These are phyloP conservation scores for Larimichthys crocea DNA, from an alignment of 2,113 vertebrate species.

Conservation along the genomic window DNA sequence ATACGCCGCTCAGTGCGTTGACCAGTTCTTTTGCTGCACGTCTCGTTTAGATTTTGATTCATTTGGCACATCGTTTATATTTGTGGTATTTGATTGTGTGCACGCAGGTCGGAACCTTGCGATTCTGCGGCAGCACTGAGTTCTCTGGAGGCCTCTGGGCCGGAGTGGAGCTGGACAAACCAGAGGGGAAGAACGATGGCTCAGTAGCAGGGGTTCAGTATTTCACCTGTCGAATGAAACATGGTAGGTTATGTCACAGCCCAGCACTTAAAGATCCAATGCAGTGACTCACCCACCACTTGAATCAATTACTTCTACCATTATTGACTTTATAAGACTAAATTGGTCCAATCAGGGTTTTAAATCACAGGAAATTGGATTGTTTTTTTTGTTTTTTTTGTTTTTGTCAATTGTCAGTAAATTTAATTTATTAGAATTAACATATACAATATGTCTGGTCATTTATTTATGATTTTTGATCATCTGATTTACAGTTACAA, in stretches of 20 bases:
- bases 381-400: not conserved
- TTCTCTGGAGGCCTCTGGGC: conserved; percentile 98
- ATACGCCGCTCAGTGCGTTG: not conserved
- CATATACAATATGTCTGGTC: not conserved
- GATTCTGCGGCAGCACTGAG: conserved; percentile 93
- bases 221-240: conserved; percentile 91
- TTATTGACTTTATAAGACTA: conserved; percentile 1
- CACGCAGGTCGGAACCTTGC: conserved; percentile 89
- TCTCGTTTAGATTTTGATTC: conserved; percentile 1
- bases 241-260: conserved; percentile 84
- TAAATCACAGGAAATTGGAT: not conserved
- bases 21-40: not conserved
- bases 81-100: conserved; percentile 3
- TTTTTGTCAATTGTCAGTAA: not conserved
- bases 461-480: not conserved
- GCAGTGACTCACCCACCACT: not conserved
- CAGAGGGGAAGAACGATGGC: conserved; percentile 96
- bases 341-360: conserved; percentile 14
- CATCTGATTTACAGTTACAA: not conserved
- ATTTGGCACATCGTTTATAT: not conserved
- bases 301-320: not conserved
- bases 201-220: conserved; percentile 94
- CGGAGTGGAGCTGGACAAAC: conserved; percentile 93
- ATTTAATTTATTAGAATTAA: not conserved
- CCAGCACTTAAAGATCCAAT: not conserved